Evolutionary conservation across 2,888 invertebrate species (phyloP), one percentile per base, ranked within the genome.

Genomic region (Tenthredo scrophulariae): DNA sequence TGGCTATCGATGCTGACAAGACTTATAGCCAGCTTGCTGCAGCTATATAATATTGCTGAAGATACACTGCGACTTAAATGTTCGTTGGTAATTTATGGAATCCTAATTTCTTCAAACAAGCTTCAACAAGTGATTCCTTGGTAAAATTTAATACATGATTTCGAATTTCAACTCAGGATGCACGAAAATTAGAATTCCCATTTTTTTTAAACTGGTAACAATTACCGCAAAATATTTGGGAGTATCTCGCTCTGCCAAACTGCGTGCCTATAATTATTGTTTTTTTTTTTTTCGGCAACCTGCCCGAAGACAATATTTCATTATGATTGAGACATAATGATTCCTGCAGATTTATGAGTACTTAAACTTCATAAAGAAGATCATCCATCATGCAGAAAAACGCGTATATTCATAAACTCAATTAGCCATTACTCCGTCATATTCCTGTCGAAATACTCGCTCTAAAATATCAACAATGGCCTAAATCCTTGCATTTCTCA

Each of bases 291-390:
- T 84, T 46, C 4, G 13, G 58, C 50, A 13, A 84, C 40, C 22
- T 86, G 84, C 86, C 84, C 6, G 84, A 22, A 70, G 86, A 86
- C 62, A 86, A 84, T 83, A 86, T 86, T 85, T 87, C 86, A 67
- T 85, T 26, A 2, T 13, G 58, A 58, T 7, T n/a, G 2, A 22
- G 9, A 58, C n/a, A 22, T 26, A 22, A 58, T 22, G 26, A 86
- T 26, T 3, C 22, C 26, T 62, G 62, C 26, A 62, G 62, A 62
- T 62, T 62, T 62, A 62, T 62, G 62, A 22, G 62, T 62, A 22
- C 26, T 26, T 13, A 62, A 26, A 13, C 13, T 9, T 37, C n/a
- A 5, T 15, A 37, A 18, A n/a, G 7, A 18, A 37, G 37, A 37
- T 70, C 37, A 70, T 70, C 15, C 62, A 62, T 70, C n/a, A 37